These are phyloP conservation scores for Philonicus albiceps DNA, from an alignment of 2,888 invertebrate species.

Conservation along the genomic window DNA sequence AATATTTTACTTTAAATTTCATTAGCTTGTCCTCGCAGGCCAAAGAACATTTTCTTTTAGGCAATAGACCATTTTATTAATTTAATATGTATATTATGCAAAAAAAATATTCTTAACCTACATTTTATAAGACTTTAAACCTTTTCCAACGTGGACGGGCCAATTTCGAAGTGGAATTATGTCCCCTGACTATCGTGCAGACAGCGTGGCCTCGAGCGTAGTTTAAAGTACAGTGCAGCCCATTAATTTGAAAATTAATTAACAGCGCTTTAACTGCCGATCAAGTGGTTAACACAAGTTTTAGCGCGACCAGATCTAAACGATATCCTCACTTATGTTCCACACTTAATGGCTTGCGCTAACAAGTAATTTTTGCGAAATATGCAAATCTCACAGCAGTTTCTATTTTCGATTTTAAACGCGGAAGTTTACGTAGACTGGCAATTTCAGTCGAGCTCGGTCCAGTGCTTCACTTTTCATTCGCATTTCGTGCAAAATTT, in stretches of 20 bases:
- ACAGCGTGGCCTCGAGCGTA: not conserved
- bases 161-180: not conserved
- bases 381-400: constrained; percentile 1
- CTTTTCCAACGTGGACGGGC: not conserved
- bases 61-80: too few species aligned
- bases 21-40: too few species aligned
- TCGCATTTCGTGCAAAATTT: not conserved
- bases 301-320: not conserved
- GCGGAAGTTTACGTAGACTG: constrained; percentile 19
- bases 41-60: too few species aligned
- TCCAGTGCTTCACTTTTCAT: not conserved
- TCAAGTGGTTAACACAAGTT: constrained; percentile 16
- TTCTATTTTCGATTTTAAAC: constrained; percentile 18
- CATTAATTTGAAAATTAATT: constrained; percentile 23
- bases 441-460: not conserved
- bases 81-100: too few species aligned
- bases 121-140: not conserved
- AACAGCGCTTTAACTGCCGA: constrained; percentile 10
- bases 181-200: not conserved
- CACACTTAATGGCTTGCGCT: not conserved
- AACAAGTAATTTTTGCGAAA: constrained; percentile 20
- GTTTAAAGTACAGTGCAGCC: not conserved
- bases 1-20: too few species aligned
- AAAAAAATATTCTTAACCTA: not conserved
- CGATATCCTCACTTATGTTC: not conserved